Evolutionary conservation across 1,140 invertebrate species (phyloP).

Genomic region (Drosophila lacteicornis): DNA sequence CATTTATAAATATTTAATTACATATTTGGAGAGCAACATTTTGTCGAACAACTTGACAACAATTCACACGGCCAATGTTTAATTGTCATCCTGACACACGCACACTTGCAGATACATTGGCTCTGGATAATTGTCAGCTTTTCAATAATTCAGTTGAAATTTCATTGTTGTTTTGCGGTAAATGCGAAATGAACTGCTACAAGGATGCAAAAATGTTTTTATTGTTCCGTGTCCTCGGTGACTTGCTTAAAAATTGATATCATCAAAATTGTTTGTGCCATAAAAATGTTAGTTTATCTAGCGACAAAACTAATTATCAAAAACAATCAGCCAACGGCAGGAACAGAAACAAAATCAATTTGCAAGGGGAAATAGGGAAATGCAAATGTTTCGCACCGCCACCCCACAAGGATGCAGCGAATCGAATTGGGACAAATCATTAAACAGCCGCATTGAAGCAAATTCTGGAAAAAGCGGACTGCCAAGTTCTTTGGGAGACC

Average conservation of each 20-base stretch:
- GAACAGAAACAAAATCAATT: constrained; percentile 25
- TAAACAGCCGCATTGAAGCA: constrained; percentile 47
- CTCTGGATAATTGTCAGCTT: constrained; percentile 60
- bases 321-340: constrained; percentile 46
- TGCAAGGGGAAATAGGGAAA: constrained; percentile 10
- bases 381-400: constrained; percentile 25
- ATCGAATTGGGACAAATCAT: constrained; percentile 58
- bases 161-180: constrained; percentile 61
- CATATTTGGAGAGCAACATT: constrained; percentile 50
- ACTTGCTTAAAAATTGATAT: constrained; percentile 59
- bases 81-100: constrained; percentile 62
- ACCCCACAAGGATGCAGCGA: constrained; percentile 15
- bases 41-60: constrained; percentile 43
- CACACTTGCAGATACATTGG: constrained; percentile 3
- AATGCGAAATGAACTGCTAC: constrained; percentile 49
- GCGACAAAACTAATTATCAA: constrained; percentile 64
- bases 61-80: constrained; percentile 48
- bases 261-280: constrained; percentile 57
- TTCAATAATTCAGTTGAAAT: constrained; percentile 66
- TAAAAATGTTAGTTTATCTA: constrained; percentile 23
- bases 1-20: constrained; percentile 67
- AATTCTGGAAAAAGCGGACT: background rate
- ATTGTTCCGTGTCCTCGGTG: constrained; percentile 43
- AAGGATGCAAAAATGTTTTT: constrained; percentile 49
- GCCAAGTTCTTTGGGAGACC: constrained; percentile 13